These are phyloP conservation scores for Mesoligia furuncula DNA, from an alignment of 2,888 invertebrate species.

Conservation along the genomic window DNA sequence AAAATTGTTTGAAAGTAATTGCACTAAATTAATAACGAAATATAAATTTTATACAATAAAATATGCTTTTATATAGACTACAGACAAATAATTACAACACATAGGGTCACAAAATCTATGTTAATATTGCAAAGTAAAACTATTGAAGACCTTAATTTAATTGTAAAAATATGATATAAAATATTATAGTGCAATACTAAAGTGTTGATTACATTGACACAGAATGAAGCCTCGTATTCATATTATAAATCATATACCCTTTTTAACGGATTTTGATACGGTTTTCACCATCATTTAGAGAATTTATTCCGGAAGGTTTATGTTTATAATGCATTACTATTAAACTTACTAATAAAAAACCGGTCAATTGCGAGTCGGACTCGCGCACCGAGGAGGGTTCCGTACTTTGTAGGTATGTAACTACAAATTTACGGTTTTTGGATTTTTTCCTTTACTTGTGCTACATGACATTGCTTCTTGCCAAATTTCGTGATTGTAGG, in stretches of 20 bases:
- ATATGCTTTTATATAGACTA: slow-evolving; percentile 65
- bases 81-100: slow-evolving; percentile 60
- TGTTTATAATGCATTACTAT: too few relatives aligned
- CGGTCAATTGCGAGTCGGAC: too few relatives aligned
- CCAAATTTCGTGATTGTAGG: too few relatives aligned
- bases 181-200: slow-evolving; percentile 50
- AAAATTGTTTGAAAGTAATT: slow-evolving; percentile 72
- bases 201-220: slow-evolving; percentile 44
- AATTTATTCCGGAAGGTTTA: background rate
- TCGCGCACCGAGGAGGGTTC: too few relatives aligned
- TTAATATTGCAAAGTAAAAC: slow-evolving; percentile 63
- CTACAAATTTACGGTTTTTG: too few relatives aligned
- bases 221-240: slow-evolving; percentile 28
- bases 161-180: slow-evolving; percentile 48
- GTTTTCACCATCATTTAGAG: background rate
- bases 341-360: too few relatives aligned
- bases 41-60: slow-evolving; percentile 71
- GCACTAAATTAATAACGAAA: slow-evolving; percentile 76
- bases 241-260: background rate
- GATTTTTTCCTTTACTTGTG: too few relatives aligned
- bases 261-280: background rate
- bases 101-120: slow-evolving; percentile 57
- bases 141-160: slow-evolving; percentile 45
- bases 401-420: too few relatives aligned
- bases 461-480: too few relatives aligned